phyloP scores from a whole-genome alignment of 1,140 invertebrate species.

The Drosophila bocki region DNA sequence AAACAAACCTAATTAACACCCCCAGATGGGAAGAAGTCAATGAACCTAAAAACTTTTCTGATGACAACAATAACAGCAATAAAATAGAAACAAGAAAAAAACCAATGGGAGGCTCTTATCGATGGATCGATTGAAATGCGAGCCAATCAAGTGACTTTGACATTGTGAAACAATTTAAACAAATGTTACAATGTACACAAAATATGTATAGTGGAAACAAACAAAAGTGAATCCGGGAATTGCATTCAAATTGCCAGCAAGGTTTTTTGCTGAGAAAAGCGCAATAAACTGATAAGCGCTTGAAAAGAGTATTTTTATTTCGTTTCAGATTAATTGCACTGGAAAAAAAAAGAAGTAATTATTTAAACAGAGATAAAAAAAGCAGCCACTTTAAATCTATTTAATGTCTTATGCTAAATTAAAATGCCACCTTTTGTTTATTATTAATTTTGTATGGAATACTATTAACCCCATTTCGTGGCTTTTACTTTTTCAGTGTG shows the following conservation, averaged over 20 bases:
- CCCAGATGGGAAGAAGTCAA: slow-evolving; percentile 59
- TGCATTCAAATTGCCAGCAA: slow-evolving; percentile 74
- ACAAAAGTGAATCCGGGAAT: slow-evolving; percentile 37
- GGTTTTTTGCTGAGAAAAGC: slow-evolving; percentile 47
- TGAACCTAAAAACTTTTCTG: slow-evolving; percentile 59
- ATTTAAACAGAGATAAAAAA: too few relatives aligned
- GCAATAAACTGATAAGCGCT: slow-evolving; percentile 61
- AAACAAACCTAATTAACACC: slow-evolving; percentile 79
- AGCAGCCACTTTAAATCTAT: background rate
- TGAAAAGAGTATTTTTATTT: slow-evolving; percentile 36
- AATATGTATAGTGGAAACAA: slow-evolving; percentile 26
- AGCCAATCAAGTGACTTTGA: slow-evolving; percentile 62
- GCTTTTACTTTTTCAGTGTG: background rate
- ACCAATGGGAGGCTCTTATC: slow-evolving; percentile 13
- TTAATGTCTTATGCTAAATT: background rate
- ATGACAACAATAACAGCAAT: slow-evolving; percentile 33
- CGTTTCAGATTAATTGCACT: slow-evolving; percentile 9
- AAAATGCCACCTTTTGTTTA: background rate
- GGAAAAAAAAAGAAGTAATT: background rate
- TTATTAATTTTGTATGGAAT: slow-evolving; percentile 20
- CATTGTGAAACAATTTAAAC: slow-evolving; percentile 55
- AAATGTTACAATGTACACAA: slow-evolving; percentile 15
- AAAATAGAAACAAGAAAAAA: slow-evolving; percentile 5
- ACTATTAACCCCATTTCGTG: slow-evolving; percentile 10
- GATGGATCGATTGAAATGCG: slow-evolving; percentile 55